These are phyloP conservation scores for Macroramphosus scolopax DNA, from an alignment of 2,797 vertebrate species.

Conservation along the genomic window DNA sequence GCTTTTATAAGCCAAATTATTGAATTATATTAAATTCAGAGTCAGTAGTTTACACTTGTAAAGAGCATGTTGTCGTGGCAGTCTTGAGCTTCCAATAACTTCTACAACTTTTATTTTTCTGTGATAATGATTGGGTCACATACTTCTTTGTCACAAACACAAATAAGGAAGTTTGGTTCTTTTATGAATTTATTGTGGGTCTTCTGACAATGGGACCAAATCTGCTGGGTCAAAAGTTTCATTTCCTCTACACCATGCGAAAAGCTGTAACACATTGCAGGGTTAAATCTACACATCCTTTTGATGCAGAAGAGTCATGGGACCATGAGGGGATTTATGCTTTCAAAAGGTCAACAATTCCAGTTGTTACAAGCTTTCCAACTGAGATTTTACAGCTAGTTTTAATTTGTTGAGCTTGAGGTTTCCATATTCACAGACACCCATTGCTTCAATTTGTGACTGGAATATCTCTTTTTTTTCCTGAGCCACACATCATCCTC, in stretches of 20 bases:
- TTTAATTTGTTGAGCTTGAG: conserved; percentile 10
- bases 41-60: no score
- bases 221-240: neutral
- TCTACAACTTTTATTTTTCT: no score
- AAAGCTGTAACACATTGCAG: neutral
- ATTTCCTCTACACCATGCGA: conserved; percentile 5
- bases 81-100: no score
- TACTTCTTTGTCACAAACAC: no score
- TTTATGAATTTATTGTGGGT: no score
- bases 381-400: conserved; percentile 10
- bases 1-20: no score
- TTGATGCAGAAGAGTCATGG: neutral
- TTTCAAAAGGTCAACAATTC: neutral
- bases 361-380: neutral
- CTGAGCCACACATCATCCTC: neutral
- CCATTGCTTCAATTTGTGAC: conserved; percentile 24
- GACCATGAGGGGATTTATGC: no score
- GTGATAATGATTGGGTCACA: no score
- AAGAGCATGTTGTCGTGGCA: no score
- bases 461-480: conserved; percentile 46
- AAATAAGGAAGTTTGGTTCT: no score
- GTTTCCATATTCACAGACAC: conserved; percentile 16
- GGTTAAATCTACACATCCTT: neutral
- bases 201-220: no score
- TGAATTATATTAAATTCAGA: no score